These are phyloP conservation scores for Holocentrus rufus DNA, from an alignment of 2,797 vertebrate genomes.

Conservation along the genomic window DNA sequence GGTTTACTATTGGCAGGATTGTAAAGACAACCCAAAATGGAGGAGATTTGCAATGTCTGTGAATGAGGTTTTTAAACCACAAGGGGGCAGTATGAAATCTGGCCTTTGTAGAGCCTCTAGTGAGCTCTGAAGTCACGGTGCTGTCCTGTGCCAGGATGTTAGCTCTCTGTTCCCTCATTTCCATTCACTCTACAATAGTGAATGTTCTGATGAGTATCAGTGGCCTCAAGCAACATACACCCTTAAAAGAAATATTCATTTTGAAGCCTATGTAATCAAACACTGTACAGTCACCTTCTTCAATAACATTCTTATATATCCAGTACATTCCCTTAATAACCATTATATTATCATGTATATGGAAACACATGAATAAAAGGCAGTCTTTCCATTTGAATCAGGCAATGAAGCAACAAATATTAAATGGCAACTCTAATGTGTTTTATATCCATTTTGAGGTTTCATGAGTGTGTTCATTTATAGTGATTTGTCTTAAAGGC, in stretches of 20 bases:
- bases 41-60: conserved; percentile 19
- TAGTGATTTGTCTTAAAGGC: not conserved
- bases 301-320: no score
- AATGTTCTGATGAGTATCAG: not conserved
- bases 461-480: no score
- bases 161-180: not conserved
- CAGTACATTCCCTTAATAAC: no score
- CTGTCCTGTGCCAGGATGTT: conserved; percentile 22
- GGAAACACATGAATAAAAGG: no score
- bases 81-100: conserved; percentile 42
- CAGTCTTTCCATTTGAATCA: no score
- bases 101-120: not conserved
- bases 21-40: conserved; percentile 56
- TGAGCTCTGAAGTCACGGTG: not conserved
- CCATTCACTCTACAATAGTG: not conserved
- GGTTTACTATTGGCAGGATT: not conserved
- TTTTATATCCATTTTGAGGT: no score
- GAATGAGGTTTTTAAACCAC: conserved; percentile 42
- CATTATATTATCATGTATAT: no score
- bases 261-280: not conserved
- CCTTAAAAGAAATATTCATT: not conserved
- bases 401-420: not conserved
- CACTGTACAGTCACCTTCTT: not conserved
- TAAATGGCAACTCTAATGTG: not conserved
- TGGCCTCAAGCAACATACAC: not conserved